Conservation (phyloP, 1,140 invertebrate genomes). For the Belonocnema kinseyi region DNA sequence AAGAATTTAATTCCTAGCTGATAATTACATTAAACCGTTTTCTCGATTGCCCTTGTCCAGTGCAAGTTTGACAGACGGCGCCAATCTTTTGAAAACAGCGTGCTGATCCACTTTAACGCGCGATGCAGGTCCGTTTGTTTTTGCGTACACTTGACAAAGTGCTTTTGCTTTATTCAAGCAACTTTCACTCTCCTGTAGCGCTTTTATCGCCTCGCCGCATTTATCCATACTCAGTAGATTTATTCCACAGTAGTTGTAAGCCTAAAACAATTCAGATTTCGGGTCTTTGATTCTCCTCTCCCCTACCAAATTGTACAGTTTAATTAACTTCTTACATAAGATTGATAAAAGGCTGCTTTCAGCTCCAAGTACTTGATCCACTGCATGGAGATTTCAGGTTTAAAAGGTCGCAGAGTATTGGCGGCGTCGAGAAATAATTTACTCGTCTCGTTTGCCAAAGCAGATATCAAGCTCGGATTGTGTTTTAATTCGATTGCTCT, state of each 20-base stretch:
- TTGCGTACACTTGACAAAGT: constrained; percentile 80
- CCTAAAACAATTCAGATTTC: constrained; percentile 68
- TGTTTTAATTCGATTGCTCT: constrained; percentile 85
- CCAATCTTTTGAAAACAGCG: constrained; percentile 80
- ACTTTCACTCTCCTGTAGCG: constrained; percentile 80
- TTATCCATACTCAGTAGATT: constrained; percentile 81
- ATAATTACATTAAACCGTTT: constrained; percentile 83
- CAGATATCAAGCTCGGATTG: constrained; percentile 79
- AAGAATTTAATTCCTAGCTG: neutral
- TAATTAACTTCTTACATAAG: constrained; percentile 77
- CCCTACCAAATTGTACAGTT: constrained; percentile 9
- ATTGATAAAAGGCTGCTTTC: constrained; percentile 80
- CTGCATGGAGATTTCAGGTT: constrained; percentile 78
- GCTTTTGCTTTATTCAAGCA: constrained; percentile 77
- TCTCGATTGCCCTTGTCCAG: constrained; percentile 85
- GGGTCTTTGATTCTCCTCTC: constrained; percentile 11
- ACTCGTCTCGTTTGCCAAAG: constrained; percentile 82
- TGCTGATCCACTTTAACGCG: constrained; percentile 81
- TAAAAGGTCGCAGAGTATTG: constrained; percentile 77
- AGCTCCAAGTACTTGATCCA: constrained; percentile 84
- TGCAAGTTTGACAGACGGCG: constrained; percentile 79
- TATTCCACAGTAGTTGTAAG: constrained; percentile 82
- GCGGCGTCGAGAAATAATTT: constrained; percentile 80
- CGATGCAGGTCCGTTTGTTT: constrained; percentile 78
- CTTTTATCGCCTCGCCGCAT: constrained; percentile 83